Conservation (phyloP, 2,113 vertebrate species). For the Cyanoramphus novaezelandiae region DNA sequence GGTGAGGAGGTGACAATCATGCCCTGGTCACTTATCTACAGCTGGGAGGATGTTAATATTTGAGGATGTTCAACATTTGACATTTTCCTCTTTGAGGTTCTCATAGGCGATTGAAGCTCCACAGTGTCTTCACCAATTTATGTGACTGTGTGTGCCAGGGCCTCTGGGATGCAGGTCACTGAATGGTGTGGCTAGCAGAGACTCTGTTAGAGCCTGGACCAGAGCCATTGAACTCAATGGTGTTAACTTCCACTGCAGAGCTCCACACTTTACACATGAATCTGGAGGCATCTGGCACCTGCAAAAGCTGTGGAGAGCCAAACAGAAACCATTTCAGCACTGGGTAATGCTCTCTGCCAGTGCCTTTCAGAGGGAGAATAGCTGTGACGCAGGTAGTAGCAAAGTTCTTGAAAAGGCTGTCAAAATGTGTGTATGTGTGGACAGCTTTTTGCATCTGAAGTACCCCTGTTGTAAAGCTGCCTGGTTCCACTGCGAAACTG, state of each 20-base stretch:
- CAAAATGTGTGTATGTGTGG: accelerated
- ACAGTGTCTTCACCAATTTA: not conserved
- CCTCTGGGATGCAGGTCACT: accelerated
- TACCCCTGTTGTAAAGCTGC: not conserved
- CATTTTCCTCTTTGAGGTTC: not conserved
- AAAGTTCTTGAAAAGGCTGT: not conserved
- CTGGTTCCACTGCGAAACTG: not conserved
- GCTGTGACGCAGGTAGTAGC: not conserved
- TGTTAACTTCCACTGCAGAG: not conserved
- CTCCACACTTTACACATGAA: not conserved
- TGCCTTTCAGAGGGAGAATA: not conserved
- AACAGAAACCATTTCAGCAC: not conserved
- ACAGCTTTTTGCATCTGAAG: accelerated
- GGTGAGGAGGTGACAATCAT: not conserved
- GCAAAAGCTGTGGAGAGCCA: not conserved
- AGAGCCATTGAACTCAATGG: not conserved
- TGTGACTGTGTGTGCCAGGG: accelerated
- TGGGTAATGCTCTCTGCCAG: not conserved
- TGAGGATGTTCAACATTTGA: not conserved
- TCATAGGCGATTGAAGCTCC: not conserved
- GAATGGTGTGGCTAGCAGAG: not conserved
- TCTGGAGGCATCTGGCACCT: not conserved
- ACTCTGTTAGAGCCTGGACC: not conserved
- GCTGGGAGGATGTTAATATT: not conserved
- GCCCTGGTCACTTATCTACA: not conserved